Evolutionary conservation across 30 jellyfish, hydroid and myxozoan genomes (phyloP).

Genomic region (Rhopilema esculentum): DNA sequence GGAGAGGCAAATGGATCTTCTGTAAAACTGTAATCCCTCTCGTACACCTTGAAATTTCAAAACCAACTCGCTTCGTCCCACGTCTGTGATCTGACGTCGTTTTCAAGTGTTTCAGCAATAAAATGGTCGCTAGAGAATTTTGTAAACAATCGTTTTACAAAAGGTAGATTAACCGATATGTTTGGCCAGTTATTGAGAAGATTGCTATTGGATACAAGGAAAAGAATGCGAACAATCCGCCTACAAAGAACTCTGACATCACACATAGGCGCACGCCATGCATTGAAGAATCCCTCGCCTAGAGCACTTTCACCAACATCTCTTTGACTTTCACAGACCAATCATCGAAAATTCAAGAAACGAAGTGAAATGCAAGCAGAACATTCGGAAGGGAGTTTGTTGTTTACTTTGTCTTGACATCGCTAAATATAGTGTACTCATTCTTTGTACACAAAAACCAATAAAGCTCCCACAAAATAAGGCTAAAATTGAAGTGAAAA

Average conservation of each 20-base stretch:
- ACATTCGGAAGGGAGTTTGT: too few relatives aligned
- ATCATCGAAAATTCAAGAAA: too few relatives aligned
- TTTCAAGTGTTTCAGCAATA: not conserved
- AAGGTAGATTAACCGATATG: not conserved
- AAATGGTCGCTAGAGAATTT: slow-evolving; percentile 42
- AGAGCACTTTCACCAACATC: too few relatives aligned
- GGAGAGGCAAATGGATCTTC: too few relatives aligned
- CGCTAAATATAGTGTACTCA: too few relatives aligned
- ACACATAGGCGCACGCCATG: not conserved
- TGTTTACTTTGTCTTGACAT: too few relatives aligned
- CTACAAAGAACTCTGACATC: not conserved
- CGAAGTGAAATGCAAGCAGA: too few relatives aligned
- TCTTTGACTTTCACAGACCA: too few relatives aligned
- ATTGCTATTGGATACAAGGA: not conserved
- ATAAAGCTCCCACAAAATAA: too few relatives aligned
- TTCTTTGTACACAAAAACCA: too few relatives aligned
- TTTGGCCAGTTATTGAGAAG: not conserved
- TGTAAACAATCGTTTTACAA: slow-evolving; percentile 26
- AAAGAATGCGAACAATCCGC: not conserved
- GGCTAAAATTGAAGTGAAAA: too few relatives aligned
- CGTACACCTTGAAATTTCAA: not conserved
- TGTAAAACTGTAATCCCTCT: not conserved
- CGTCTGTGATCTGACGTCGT: not conserved
- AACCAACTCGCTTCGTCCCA: not conserved
- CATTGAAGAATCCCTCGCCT: not conserved